phyloP scores from a whole-genome alignment of 2,113 vertebrate species.

The Sphaerodactylus townsendi region DNA sequence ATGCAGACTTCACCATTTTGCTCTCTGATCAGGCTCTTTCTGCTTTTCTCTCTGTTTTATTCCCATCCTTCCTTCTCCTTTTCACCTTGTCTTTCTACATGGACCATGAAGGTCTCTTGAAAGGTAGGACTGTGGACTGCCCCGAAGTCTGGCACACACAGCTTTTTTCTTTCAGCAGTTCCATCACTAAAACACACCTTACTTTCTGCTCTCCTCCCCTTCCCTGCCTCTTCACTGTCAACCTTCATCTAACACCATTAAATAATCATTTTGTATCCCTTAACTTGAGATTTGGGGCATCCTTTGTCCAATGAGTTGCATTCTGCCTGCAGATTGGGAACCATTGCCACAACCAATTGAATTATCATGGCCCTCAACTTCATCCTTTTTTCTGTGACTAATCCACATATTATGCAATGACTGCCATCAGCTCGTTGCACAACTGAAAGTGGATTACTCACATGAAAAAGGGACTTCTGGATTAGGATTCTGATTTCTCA shows the following conservation, averaged over 20 bases:
- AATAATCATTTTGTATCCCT: constrained; percentile 37
- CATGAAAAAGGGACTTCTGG: not conserved
- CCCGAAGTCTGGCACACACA: constrained; percentile 49
- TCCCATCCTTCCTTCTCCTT: constrained; percentile 71
- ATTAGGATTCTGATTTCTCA: not conserved
- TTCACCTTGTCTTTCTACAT: constrained; percentile 72
- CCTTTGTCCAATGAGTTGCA: not conserved
- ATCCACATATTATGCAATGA: not conserved
- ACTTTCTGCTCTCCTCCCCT: not conserved
- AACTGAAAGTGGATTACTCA: not conserved
- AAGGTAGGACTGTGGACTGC: constrained; percentile 78
- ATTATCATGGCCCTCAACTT: not conserved
- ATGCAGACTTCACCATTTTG: constrained; percentile 53
- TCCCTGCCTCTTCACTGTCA: not conserved
- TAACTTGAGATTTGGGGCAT: not conserved
- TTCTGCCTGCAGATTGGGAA: constrained; percentile 22
- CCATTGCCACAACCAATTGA: not conserved
- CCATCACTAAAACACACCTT: constrained; percentile 38
- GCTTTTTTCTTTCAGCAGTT: constrained; percentile 44
- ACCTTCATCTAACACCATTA: constrained; percentile 55
- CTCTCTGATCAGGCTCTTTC: constrained; percentile 66
- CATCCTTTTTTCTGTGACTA: constrained; percentile 1
- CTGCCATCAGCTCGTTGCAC: not conserved
- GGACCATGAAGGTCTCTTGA: constrained; percentile 82
- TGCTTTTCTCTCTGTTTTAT: constrained; percentile 70